Evolutionary conservation across 1,140 invertebrate genomes (phyloP), one percentile per base, ranked within the genome.

Genomic region (Tetranychus urticae): DNA sequence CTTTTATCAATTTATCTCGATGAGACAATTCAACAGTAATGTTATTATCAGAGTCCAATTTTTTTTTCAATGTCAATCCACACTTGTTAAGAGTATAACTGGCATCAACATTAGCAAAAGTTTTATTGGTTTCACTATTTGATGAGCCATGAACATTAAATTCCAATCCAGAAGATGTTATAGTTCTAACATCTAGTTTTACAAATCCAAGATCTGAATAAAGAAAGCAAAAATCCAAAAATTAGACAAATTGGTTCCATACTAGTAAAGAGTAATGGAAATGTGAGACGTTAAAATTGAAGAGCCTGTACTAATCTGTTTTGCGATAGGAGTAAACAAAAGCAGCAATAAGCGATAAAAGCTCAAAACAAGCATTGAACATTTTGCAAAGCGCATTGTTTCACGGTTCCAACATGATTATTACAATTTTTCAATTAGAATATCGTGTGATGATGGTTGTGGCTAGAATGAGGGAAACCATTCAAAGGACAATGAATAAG

Each of bases 11-110:
- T 73, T 97, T 85, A 74, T 98, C 89, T 70, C 88, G 82, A 62
- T 96, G 78, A 47, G 86, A 82, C 57, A 97, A 76, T 74, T 97
- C 92, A 62, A 90, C 89, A 63, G 81, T 82, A 39, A 99, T 77
- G 37, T 85, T 85, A 75, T 98, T 98, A 71, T 97, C 89, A 48
- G 94, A 98, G 73, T 89, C 97, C 94, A 93, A 98, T 73, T 92
- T 97, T 74, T 99, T 94, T 63, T 87, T 86, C 70, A 98, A 86
- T 56, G 89, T 93, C 31, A 97, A 70, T 78, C 88, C 90, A 75
- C 91, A 87, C 67, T 94, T 88, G 69, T 84, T 84, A 65, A 88
- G 78, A 71, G 85, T 88, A 74, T 96, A 94, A 76, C 94, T 96
- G 39, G 88, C 92, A 74, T 94, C 89, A 68, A 97, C 79, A 61